Percentiles rank a stretch among this genome's conserved stretches.
Conservation (phyloP, 1,140 invertebrate genomes). For the Nephotettix cincticeps region DNA sequence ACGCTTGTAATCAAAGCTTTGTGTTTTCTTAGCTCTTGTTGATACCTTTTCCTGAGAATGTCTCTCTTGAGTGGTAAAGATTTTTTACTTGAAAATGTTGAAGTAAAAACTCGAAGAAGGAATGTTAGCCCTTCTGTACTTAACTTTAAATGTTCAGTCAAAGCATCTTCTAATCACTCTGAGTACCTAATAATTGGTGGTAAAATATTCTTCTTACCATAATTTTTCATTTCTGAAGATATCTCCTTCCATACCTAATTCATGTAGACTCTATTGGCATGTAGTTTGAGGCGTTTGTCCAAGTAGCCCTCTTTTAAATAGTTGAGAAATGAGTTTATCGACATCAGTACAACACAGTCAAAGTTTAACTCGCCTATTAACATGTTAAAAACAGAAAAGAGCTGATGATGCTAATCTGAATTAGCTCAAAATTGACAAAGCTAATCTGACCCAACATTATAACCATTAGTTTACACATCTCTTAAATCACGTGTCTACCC, state of each 20-base stretch:
- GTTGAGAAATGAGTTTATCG: too few relatives aligned
- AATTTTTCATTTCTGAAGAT: not conserved
- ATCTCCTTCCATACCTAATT: not conserved
- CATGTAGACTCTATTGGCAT: not conserved
- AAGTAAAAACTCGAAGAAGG: not conserved
- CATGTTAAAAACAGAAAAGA: too few relatives aligned
- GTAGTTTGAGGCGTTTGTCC: not conserved
- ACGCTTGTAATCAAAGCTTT: not conserved
- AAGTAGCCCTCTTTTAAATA: not conserved
- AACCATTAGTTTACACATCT: too few relatives aligned
- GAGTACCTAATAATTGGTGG: not conserved
- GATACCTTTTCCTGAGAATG: not conserved
- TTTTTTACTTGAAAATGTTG: not conserved
- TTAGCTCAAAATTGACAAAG: too few relatives aligned
- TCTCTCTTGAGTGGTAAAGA: not conserved
- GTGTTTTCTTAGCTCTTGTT: not conserved
- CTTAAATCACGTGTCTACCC: too few relatives aligned
- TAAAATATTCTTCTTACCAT: not conserved
- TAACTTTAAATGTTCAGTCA: not conserved
- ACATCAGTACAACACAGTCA: too few relatives aligned
- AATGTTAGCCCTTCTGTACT: too few relatives aligned
- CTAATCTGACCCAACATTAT: too few relatives aligned
- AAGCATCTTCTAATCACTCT: not conserved
- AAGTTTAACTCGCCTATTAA: too few relatives aligned
- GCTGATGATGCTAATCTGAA: too few relatives aligned